phyloP scores from a whole-genome alignment of 1,140 invertebrate genomes.

The Batillaria attramentaria region DNA sequence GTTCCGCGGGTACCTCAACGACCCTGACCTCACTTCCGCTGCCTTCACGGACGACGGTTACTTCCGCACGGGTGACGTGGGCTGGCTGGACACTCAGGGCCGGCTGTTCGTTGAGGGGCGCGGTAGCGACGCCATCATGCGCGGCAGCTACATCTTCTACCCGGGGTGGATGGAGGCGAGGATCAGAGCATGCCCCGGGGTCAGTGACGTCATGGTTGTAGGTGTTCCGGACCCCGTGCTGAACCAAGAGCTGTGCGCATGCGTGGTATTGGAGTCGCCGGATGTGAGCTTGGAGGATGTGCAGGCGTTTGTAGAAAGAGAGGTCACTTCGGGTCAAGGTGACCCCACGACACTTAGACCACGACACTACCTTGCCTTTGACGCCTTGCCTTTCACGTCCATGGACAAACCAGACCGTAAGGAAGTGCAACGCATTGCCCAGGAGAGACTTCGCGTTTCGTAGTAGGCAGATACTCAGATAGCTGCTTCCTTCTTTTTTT shows the following conservation, averaged over 20 bases:
- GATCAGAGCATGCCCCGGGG: background rate
- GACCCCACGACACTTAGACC: background rate
- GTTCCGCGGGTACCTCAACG: constrained; percentile 13
- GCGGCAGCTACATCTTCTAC: constrained; percentile 17
- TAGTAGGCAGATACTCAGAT: too few species aligned
- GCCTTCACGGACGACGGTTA: constrained; percentile 27
- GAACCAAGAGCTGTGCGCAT: constrained; percentile 2
- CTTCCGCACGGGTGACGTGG: constrained; percentile 20
- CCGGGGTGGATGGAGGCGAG: constrained; percentile 4
- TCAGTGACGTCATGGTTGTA: constrained; percentile 7
- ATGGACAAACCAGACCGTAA: background rate
- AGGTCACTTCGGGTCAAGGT: background rate
- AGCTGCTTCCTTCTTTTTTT: too few species aligned
- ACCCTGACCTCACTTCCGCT: background rate
- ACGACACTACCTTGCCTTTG: constrained; percentile 3
- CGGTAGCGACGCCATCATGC: constrained; percentile 1
- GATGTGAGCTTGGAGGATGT: background rate
- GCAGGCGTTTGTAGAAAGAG: background rate
- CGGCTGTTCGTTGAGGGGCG: constrained; percentile 17
- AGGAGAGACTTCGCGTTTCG: background rate
- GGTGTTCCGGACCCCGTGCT: constrained; percentile 17
- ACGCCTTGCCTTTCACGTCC: background rate
- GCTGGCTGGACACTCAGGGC: background rate
- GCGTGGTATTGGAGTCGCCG: background rate
- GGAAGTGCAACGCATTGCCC: background rate